Evolutionary conservation across 2,888 invertebrate genomes (phyloP).

Genomic region (Cartodere bifasciata): DNA sequence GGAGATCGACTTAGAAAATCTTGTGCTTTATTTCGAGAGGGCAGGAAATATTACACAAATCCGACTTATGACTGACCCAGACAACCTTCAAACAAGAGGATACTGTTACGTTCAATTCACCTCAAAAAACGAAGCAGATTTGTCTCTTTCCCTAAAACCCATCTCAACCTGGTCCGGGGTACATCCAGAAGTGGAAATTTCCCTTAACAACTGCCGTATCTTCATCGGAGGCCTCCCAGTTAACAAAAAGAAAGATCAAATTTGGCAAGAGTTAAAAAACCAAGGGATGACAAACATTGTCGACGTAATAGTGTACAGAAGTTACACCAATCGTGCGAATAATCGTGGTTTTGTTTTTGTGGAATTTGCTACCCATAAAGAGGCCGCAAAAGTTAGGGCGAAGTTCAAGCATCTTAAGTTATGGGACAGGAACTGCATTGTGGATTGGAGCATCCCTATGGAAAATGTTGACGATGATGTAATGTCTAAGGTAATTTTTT

Average conservation of each 20-base stretch:
- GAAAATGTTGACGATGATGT: constrained; percentile 54
- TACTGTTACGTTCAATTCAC: constrained; percentile 59
- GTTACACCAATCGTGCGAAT: constrained; percentile 41
- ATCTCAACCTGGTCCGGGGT: constrained; percentile 50
- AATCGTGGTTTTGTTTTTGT: constrained; percentile 74
- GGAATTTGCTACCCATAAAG: constrained; percentile 63
- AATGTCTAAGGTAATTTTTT: constrained; percentile 43
- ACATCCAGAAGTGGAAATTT: constrained; percentile 32
- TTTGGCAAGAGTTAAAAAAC: constrained; percentile 46
- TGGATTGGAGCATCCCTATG: constrained; percentile 79
- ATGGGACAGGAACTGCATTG: constrained; percentile 54
- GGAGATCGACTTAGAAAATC: constrained; percentile 58
- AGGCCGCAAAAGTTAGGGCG: constrained; percentile 56
- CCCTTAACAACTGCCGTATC: constrained; percentile 22
- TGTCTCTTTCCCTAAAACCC: constrained; percentile 50
- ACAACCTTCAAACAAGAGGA: constrained; percentile 54
- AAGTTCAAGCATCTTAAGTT: constrained; percentile 47
- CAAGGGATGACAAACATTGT: constrained; percentile 25
- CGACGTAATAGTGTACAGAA: constrained; percentile 52
- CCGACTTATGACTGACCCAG: constrained; percentile 68
- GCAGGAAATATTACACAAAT: constrained; percentile 58
- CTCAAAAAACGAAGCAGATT: constrained; percentile 47
- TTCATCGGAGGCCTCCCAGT: constrained; percentile 25
- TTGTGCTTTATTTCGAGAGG: constrained; percentile 52
- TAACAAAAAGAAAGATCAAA: constrained; percentile 50